phyloP scores from a whole-genome alignment of 2,797 vertebrate genomes.

The Melopsittacus undulatus region DNA sequence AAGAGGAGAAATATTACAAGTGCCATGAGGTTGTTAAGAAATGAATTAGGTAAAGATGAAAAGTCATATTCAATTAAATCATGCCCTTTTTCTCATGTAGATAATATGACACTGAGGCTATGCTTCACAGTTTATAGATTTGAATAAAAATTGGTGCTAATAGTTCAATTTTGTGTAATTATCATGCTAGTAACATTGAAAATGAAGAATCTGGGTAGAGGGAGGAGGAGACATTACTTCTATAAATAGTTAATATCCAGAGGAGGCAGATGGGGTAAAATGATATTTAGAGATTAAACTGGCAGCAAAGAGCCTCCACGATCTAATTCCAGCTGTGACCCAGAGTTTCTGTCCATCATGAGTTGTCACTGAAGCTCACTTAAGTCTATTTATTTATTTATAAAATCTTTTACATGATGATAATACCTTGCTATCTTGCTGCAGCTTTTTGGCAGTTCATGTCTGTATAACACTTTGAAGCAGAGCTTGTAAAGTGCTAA shows the following conservation, averaged over 20 bases:
- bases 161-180: conserved; percentile 57
- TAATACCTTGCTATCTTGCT: conserved; percentile 25
- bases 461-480: conserved; percentile 37
- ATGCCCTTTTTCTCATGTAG: neutral
- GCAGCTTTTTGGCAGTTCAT: conserved; percentile 38
- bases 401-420: conserved; percentile 12
- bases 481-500: conserved; percentile 54
- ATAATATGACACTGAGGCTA: neutral
- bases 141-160: conserved; percentile 35
- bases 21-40: neutral
- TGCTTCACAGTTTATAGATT: conserved; percentile 36
- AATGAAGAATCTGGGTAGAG: conserved; percentile 30
- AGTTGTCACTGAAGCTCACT: neutral
- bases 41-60: conserved; percentile 31
- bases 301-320: neutral
- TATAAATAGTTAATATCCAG: conserved; percentile 53
- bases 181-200: neutral
- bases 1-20: neutral
- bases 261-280: conserved; percentile 32
- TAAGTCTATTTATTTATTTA: neutral
- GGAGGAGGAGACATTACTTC: conserved; percentile 8
- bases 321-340: conserved; percentile 8
- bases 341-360: neutral
- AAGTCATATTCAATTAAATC: conserved; percentile 44
- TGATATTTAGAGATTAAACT: conserved; percentile 37